Base-by-base conservation (phyloP, 2,113 vertebrate species). In the Dipodomys spectabilis region DNA sequence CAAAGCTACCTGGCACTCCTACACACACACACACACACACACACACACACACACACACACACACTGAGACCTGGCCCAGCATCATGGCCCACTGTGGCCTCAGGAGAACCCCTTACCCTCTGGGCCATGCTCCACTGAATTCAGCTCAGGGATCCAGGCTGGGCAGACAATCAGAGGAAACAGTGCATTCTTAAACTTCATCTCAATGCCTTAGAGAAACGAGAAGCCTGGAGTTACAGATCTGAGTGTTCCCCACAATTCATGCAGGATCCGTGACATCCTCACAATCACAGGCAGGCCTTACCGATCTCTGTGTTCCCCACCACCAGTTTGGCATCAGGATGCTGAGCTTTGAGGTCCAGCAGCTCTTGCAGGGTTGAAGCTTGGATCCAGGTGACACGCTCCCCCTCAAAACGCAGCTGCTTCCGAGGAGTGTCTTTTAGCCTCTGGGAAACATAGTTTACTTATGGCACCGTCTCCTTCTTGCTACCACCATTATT, bases 271-370 rank as follows among this genome's bases (percentile, higher is more conserved):
- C 0, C 2, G 0, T 1, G 68, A 65, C 2, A 0, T 19, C 11
- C 11, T 62, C 30, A 18, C 9, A 28, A n/a, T 19, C 0, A 8
- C 19, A 10, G 11, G 4, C 53, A 27, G 7, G 5, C 2, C 99
- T 99, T 96, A 99, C 99, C 99, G 0, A 99, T 98, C 99, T 99
- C 99, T 0, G 99, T 99, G 98, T 99, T 99, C 20, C 99, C 99
- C 91, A 99, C 99, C 84, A 99, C 99, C 0, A 99, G 98, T 93
- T 98, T 98, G 92, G 99, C 99, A 0, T 97, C 95, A 0, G 99
- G 99, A 81, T 99, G 95, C 89, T 98, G 96, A 60, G 98, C 98
- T 91, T 99, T 99, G 83, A 99, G 98, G 13, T 94, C 93, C 91
- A 99, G 94, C 32, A 99, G 82, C 94, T 99, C 98, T 0, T 92